Conservation (phyloP, 1,140 invertebrate species). For the Notospermus geniculatus region DNA sequence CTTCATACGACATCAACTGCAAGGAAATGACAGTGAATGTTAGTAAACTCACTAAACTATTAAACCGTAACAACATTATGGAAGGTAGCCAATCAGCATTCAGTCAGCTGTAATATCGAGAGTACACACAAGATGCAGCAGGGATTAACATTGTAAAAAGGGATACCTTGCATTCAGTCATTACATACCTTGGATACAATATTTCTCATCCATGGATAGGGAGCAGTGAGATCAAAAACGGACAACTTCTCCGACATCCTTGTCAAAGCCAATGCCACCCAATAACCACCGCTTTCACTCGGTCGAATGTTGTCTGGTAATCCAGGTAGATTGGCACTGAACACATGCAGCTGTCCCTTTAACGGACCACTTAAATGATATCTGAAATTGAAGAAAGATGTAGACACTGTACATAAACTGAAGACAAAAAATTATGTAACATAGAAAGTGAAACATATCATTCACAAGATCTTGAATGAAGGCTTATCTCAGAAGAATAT, state of each 20-base stretch:
- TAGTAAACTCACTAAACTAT: too few species aligned
- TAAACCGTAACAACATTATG: too few species aligned
- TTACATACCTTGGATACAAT: constrained; percentile 43
- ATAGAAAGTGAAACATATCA: too few species aligned
- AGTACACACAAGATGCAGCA: too few species aligned
- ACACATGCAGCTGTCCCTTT: constrained; percentile 68
- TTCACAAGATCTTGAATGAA: too few species aligned
- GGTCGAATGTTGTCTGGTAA: constrained; percentile 71
- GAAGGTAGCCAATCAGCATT: too few species aligned
- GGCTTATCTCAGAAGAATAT: too few species aligned
- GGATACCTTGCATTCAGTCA: neutral
- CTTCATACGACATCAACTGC: constrained; percentile 57
- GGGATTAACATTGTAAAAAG: neutral
- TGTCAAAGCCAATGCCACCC: constrained; percentile 62
- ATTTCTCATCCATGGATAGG: constrained; percentile 48
- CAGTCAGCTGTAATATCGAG: too few species aligned
- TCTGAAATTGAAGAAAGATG: constrained; percentile 61
- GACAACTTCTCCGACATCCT: constrained; percentile 40
- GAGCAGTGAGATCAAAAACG: constrained; percentile 44
- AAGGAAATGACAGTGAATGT: constrained; percentile 35
- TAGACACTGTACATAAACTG: too few species aligned
- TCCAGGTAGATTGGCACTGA: constrained; percentile 73
- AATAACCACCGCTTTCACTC: constrained; percentile 67
- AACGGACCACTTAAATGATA: constrained; percentile 74
- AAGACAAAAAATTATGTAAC: too few species aligned